Evolutionary conservation across 2,113 vertebrate species (phyloP).

Genomic region (Bubalus kerabau): DNA sequence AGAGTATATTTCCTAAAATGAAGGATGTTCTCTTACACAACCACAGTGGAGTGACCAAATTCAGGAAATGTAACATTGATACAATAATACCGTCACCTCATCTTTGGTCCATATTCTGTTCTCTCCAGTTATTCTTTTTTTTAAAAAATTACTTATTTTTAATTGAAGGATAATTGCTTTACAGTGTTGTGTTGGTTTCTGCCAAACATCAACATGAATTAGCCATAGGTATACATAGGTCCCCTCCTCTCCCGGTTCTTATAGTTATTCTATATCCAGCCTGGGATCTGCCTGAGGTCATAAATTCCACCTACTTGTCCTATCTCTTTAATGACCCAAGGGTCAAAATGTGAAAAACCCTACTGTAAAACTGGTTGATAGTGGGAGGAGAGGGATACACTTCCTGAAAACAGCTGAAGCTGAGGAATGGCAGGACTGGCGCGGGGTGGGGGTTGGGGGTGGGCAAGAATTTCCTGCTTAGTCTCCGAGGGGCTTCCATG

Average conservation of each 20-base stretch:
- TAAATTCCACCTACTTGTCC: background rate
- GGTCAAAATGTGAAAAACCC: background rate
- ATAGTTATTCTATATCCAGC: background rate
- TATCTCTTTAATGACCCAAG: background rate
- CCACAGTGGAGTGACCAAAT: background rate
- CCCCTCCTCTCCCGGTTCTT: background rate
- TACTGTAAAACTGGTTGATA: background rate
- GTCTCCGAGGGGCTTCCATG: background rate
- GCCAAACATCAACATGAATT: background rate
- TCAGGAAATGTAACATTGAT: background rate
- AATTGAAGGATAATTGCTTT: background rate
- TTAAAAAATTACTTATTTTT: background rate
- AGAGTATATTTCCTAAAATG: background rate
- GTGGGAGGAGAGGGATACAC: background rate
- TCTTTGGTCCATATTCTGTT: background rate
- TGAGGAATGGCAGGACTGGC: background rate
- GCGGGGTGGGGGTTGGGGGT: fast-evolving
- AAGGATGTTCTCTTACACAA: background rate
- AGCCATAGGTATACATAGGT: background rate
- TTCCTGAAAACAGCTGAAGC: background rate
- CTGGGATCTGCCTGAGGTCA: background rate
- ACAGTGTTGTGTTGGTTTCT: background rate
- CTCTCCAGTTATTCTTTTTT: background rate
- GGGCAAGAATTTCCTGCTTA: background rate
- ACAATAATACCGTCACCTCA: background rate